Evolutionary conservation across 1,140 invertebrate species (phyloP), one percentile per base, ranked within the genome.

Genomic region (Delia radicum): DNA sequence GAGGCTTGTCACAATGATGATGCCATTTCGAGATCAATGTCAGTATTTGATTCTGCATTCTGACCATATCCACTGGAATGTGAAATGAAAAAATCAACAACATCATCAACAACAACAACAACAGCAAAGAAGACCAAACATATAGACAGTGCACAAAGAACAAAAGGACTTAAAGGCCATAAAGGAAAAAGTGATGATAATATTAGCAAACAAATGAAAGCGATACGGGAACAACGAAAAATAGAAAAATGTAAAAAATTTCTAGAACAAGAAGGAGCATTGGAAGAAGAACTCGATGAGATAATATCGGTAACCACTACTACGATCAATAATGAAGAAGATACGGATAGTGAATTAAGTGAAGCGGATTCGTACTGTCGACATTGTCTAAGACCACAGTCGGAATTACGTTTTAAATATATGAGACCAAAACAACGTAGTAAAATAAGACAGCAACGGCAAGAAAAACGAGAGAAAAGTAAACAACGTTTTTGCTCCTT

Each of bases 21-120:
- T 77, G 92, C 92, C 79, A 96, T 96, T 80, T 92, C 93, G 33
- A 90, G 91, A 77, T 95, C 93, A 21, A 95, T 96, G 91, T 91
- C 91, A 33, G 93, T 95, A 2, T 92, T 96, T 83, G 94, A 96
- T 84, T 93, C 94, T 85, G 91, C 93, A 87, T 94, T 96, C 90
- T 96, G 94, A 96, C 92, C 83, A 83, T 83, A 86, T 84, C 81
- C 84, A 76, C 78, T 78, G 63, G 81, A 83, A 81, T 83, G 81
- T 74, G 84, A 84, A 83, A 85, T 78, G 81, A 81, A 77, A 18
- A 73, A 77, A 29, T 42, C 61, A 69, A 75, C 55, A 74, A 21
- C 42, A 61, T 21, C 67, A 31, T 33, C 75, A 78, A n/a, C 73
- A 72, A 1, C 72, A 78, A 15, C 18, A 61, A 42, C 62, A 55